Base-by-base conservation (phyloP, 1,140 invertebrate species). In the Drosophila mayri region DNA sequence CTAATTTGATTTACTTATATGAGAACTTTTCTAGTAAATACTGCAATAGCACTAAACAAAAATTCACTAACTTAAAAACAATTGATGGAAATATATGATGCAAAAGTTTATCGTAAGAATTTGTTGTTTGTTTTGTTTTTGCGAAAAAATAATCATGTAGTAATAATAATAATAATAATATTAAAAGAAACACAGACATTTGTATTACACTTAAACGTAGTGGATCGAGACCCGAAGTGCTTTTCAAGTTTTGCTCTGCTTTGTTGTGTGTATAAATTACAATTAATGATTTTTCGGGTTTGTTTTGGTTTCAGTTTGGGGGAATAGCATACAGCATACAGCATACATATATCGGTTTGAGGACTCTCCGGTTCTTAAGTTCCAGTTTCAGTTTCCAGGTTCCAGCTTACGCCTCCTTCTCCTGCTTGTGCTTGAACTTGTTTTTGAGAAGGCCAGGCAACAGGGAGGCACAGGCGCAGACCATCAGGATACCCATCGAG, bases 361-460 rank as follows among this genome's bases (percentile, higher is more conserved):
- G 49, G 37, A 61, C n/a, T 58, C 22, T 50, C 38, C 35, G n/a
- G 35, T 57, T 43, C 28, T 59, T 18, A 20, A 12, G 35, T 11
- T 55, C 20, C 50, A 54, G 14, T 35, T 14, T 11, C 41, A 43
- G 41, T 11, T 18, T 9, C 9, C 22, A 12, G 32, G 18, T 14
- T 40, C 20, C 12, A 30, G 38, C 55, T 88, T 84, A 88, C 73
- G 81, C 65, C 35, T 14, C 95, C 93, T 98, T 96, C 30, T n/a
- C 95, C 93, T 97, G 96, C 93, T 98, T 98, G 75, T 96, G 93
- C 92, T 95, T 95, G 43, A 99, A 94, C 88, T 95, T 95, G 76
- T 97, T 95, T 88, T 98, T 98, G n/a, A 99, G 95, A 41, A 99
- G 83, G 38, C 99, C 97, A 61, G 99, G 99, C 67, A 99, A 91